Base-by-base conservation (phyloP, 2,113 vertebrate genomes). In the Protobothrops mucrosquamatus region DNA sequence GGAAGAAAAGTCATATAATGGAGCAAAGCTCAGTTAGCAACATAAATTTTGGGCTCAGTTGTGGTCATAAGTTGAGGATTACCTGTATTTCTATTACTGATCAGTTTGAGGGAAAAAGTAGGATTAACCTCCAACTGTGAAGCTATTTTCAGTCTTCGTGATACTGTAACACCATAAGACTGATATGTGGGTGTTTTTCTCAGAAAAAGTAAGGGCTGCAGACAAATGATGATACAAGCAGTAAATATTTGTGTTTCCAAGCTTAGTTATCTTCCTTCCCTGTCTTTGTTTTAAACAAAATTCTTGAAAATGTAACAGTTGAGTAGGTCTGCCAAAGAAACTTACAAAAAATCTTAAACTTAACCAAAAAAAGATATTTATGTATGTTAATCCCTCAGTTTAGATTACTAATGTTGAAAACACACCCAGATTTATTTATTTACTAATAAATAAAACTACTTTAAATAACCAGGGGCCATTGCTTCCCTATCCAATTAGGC, bases 201-300 rank as follows among this genome's bases (percentile, higher is more conserved):
- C 57, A 61, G 1, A 26, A 48, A 88, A 85, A 24, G 18, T 18
- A 39, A 85, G 8, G 57, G 43, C 57, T 90, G 90, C 92, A 85
- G 64, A 9, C 39, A 52, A 85, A 92, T 93, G 61, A 56, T 92
- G 92, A 92, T 43, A 23, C 57, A 69, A 64, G 57, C 89, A 51
- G 0, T 85, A 86, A 91, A 91, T 87, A 91, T 87, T 91, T 86
- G 74, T 57, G 18, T 85, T 56, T 86, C 39, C 6, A 86, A 55
- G n/a, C 20, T 10, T 57, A 15, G 69, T 57, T 55, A 43, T 57
- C 39, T 87, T 43, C 54, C 91, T 59, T 18, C 14, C 91, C 39
- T 59, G 39, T 46, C 43, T 91, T 61, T n/a, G 14, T 61, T 59
- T 59, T 51, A 56, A 91, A 57, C 39, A 81, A 34, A 69, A 81